Percentiles rank a stretch among this genome's conserved stretches.
Evolutionary conservation across 2,888 invertebrate genomes (phyloP).

Genomic region (Meta bourneti): DNA sequence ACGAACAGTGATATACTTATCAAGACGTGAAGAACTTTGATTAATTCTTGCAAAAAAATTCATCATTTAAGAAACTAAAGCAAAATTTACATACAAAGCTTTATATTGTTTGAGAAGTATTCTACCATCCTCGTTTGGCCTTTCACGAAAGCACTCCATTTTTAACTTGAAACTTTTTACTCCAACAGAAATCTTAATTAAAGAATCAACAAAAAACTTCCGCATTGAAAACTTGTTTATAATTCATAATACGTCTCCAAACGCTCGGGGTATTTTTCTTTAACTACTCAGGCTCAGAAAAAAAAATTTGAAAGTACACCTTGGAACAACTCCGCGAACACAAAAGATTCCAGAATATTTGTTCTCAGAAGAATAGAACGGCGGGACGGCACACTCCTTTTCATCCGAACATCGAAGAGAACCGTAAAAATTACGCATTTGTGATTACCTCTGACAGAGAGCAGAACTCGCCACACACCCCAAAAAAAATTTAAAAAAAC

Average conservation of each 20-base stretch:
- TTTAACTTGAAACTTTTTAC: constrained; percentile 1
- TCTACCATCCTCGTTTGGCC: not conserved
- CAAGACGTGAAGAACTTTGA: too few species aligned
- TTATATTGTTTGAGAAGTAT: too few species aligned
- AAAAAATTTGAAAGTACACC: not conserved
- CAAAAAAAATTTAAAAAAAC: constrained; percentile 6
- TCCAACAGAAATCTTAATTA: constrained; percentile 10
- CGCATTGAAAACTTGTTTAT: constrained; percentile 44
- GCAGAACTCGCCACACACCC: constrained; percentile 1
- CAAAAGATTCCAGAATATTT: constrained; percentile 2
- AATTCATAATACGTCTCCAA: constrained; percentile 30
- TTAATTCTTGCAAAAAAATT: too few species aligned
- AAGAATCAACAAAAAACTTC: constrained; percentile 15
- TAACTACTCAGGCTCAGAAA: not conserved
- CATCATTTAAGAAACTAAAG: too few species aligned
- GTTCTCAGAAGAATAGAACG: constrained; percentile 18
- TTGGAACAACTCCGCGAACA: constrained; percentile 3
- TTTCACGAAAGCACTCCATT: not conserved
- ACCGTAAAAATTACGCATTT: constrained; percentile 35
- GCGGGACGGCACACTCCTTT: not conserved
- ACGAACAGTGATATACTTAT: too few species aligned
- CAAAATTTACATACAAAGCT: too few species aligned
- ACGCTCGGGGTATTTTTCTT: constrained; percentile 1
- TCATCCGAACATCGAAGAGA: constrained; percentile 5
- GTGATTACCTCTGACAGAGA: constrained; percentile 44